A percentile compares a stretch with the other conserved stretches of the same genome.
Conservation (phyloP, 2,888 invertebrate species). For the Aleiodes alternator region DNA sequence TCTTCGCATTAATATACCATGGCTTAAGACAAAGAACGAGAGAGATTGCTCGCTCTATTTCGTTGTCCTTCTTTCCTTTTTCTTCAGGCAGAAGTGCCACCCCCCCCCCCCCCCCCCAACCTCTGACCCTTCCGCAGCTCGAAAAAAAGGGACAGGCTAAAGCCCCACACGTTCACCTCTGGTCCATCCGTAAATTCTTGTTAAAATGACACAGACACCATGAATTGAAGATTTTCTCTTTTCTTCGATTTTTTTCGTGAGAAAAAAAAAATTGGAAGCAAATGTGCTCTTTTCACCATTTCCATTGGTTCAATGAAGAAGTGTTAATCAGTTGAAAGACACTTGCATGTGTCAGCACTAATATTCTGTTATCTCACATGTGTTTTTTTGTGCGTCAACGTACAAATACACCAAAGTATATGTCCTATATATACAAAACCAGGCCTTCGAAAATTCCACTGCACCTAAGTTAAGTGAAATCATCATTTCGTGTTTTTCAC, state of each 20-base stretch:
- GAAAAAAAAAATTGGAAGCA: no score
- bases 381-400: neutral
- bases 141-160: conserved; percentile 36
- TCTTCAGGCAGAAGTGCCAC: conserved; percentile 12
- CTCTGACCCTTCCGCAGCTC: conserved; percentile 34
- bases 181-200: conserved; percentile 71
- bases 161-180: conserved; percentile 57
- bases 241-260: conserved; percentile 14
- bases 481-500: neutral
- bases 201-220: conserved; percentile 73
- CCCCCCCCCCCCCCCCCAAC: conserved; percentile 29
- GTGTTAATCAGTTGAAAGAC: neutral
- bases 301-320: neutral
- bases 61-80: conserved; percentile 49
- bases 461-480: neutral
- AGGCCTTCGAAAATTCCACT: conserved; percentile 17
- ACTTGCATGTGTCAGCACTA: neutral
- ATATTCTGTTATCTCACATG: neutral
- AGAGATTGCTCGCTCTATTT: conserved; percentile 60
- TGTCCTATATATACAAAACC: neutral
- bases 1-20: conserved; percentile 75
- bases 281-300: neutral
- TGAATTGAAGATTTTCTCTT: conserved; percentile 71
- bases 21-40: conserved; percentile 73
- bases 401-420: neutral